Base-by-base conservation (phyloP, 1,140 invertebrate species). In the Drosophila micromelanica region DNA sequence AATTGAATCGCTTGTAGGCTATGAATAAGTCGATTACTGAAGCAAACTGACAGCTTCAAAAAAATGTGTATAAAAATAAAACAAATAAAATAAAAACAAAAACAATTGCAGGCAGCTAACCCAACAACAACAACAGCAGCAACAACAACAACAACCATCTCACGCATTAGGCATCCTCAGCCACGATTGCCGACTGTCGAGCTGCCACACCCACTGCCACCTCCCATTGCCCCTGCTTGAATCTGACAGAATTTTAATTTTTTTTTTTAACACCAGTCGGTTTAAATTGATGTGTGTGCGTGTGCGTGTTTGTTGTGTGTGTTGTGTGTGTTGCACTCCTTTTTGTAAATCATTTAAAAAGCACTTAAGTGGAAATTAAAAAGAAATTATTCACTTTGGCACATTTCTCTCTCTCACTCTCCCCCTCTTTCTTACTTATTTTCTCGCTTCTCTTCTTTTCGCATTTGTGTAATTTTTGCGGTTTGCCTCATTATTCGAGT, bases 351-450 rank as follows among this genome's bases (percentile, higher is more conserved):
- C 56, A 69, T 69, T 74, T 57, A 70, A 74, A 74, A 70, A 57
- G 57, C 65, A 70, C 57, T 74, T 74, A 70, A 74, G 57, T 74
- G 57, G 51, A 74, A 70, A 74, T 74, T 70, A 70, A 70, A 74
- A 69, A 69, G 57, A 74, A 74, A 74, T 74, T 74, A 74, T 62
- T 74, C 65, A 74, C 57, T 69, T 74, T 74, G 65, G 43, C 72
- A 62, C 57, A 74, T 70, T 70, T 56, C 27, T 43, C 51, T 38
- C 15, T 37, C 40, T 17, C 46, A 8, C 40, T 13, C 15, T 1
- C 38, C 12, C 51, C 15, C 30, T 32, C 45, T 3, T n/a, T 23
- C 17, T 12, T 32, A 15, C 48, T 45, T 38, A 62, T 48, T n/a
- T 48, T 6, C 30, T 32, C 30, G 30, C 11, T n/a, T n/a, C n/a